Percentiles rank a stretch among this genome's conserved stretches.
Evolutionary conservation across 2,113 vertebrate genomes (phyloP).

Genomic region (Sander vitreus): DNA sequence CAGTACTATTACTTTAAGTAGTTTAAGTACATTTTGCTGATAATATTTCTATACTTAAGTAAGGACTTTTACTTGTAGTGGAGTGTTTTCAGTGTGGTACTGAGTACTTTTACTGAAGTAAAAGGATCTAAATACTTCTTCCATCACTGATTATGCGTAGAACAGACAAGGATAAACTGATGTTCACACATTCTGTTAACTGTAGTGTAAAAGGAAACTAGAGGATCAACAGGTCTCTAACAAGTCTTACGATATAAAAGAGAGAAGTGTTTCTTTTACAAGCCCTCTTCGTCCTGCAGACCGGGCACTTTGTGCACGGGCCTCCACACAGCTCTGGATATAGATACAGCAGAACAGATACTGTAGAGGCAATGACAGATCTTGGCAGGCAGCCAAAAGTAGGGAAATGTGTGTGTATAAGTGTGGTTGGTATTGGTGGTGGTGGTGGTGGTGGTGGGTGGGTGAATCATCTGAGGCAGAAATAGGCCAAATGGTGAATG

Average conservation of each 20-base stretch:
- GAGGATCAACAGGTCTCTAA: neutral
- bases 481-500: constrained; percentile 78
- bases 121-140: no score
- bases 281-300: constrained; percentile 8
- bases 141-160: neutral
- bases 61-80: no score
- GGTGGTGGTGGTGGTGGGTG: neutral
- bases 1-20: no score
- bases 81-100: no score
- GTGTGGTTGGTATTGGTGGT: constrained; percentile 1
- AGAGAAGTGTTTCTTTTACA: neutral
- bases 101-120: no score
- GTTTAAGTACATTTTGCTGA: no score
- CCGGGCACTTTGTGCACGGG: constrained; percentile 34
- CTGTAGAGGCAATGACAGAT: constrained; percentile 77
- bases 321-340: constrained; percentile 59
- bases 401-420: constrained; percentile 25
- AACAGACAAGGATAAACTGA: constrained; percentile 16
- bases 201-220: neutral
- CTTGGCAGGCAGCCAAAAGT: constrained; percentile 75
- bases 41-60: no score
- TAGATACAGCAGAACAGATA: constrained; percentile 75
- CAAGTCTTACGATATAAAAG: neutral
- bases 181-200: neutral
- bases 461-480: constrained; percentile 79